These are phyloP conservation scores for Mobula hypostoma DNA, from an alignment of 2,113 vertebrate species.

Conservation along the genomic window DNA sequence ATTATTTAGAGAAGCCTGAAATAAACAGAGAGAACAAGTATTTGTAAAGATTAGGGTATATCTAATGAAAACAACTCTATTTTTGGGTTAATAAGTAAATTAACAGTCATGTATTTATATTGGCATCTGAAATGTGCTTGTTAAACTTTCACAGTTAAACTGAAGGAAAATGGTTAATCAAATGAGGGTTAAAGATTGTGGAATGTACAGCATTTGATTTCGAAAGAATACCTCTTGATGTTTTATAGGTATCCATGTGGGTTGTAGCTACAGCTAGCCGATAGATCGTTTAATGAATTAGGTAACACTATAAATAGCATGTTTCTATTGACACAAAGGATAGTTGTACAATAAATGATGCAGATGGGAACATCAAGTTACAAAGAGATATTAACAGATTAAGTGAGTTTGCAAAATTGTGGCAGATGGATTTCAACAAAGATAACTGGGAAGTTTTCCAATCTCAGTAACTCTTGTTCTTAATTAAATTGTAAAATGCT, in stretches of 20 bases:
- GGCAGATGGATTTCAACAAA: not conserved
- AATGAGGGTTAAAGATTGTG: not conserved
- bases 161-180: not conserved
- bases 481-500: not conserved
- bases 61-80: not conserved
- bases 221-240: not conserved
- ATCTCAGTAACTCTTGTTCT: not conserved
- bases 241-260: not conserved
- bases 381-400: not conserved
- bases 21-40: not conserved
- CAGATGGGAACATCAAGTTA: too few relatives aligned
- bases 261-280: too few relatives aligned
- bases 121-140: too few relatives aligned
- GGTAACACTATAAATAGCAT: not conserved
- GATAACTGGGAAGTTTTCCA: not conserved
- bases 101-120: not conserved
- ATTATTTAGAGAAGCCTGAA: not conserved
- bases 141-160: not conserved
- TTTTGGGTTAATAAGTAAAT: not conserved
- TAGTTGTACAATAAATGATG: too few relatives aligned
- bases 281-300: not conserved
- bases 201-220: not conserved
- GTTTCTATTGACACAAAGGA: not conserved
- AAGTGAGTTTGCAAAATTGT: not conserved
- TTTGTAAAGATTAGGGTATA: not conserved